phyloP scores from a whole-genome alignment of 2,888 invertebrate genomes.

The Dasypolia templi region DNA sequence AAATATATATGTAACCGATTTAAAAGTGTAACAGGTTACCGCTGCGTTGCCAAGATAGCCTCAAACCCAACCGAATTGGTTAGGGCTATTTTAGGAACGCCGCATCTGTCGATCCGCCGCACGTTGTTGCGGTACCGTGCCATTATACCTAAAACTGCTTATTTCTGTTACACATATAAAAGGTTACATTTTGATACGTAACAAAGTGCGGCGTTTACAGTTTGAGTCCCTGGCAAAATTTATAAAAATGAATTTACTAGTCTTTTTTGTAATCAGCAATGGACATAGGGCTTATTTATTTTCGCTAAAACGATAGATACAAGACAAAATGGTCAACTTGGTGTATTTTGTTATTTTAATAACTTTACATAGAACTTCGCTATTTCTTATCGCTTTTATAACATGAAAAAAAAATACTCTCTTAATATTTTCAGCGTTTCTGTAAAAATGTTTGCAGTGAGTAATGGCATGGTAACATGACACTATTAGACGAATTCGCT shows the following conservation, averaged over 20 bases:
- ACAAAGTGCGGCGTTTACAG: no score
- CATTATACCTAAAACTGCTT: no score
- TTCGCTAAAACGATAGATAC: neutral
- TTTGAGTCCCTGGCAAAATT: no score
- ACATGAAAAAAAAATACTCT: conserved; percentile 72
- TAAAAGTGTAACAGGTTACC: no score
- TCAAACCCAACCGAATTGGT: no score
- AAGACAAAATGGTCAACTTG: neutral
- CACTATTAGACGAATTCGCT: conserved; percentile 78
- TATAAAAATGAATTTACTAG: neutral
- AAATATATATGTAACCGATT: no score
- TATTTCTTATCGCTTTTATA: conserved; percentile 58
- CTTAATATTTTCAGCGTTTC: conserved; percentile 71
- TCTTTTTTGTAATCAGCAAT: neutral
- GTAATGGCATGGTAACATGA: conserved; percentile 82
- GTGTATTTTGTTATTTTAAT: conserved; percentile 41
- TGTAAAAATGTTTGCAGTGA: conserved; percentile 81
- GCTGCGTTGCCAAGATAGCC: no score
- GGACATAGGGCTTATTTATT: neutral
- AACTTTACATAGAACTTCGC: conserved; percentile 48
- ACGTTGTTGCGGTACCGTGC: no score
- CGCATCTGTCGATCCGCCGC: no score
- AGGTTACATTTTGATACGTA: no score
- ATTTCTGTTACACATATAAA: no score
- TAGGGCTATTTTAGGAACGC: no score